Percentiles rank a stretch among this genome's conserved stretches.
These are phyloP conservation scores for Tolmerus cingulatus DNA, from an alignment of 2,888 invertebrate genomes.

Conservation along the genomic window DNA sequence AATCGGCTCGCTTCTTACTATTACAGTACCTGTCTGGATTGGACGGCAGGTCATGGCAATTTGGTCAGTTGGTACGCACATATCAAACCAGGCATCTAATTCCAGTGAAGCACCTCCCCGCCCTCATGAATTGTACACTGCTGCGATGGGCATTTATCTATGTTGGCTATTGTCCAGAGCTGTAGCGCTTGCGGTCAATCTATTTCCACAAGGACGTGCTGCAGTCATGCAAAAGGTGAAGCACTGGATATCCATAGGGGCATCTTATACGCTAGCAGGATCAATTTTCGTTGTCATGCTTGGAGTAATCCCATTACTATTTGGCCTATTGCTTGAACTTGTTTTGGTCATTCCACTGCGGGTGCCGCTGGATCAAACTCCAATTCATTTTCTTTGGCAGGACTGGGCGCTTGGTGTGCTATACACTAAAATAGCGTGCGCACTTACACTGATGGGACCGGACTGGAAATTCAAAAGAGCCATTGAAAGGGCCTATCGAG, in stretches of 20 bases:
- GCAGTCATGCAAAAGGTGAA: conserved; percentile 76
- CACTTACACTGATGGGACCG: conserved; percentile 96
- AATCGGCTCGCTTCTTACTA: conserved; percentile 80
- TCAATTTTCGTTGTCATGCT: conserved; percentile 74
- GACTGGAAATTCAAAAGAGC: conserved; percentile 93
- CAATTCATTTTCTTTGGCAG: conserved; percentile 87
- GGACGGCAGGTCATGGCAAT: conserved; percentile 88
- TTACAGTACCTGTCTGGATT: conserved; percentile 87
- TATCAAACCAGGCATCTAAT: conserved; percentile 59
- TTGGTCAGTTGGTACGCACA: conserved; percentile 73
- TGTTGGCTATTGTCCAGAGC: conserved; percentile 93
- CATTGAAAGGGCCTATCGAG: conserved; percentile 91
- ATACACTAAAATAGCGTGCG: conserved; percentile 97
- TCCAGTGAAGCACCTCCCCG: conserved; percentile 64
- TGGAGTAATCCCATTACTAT: conserved; percentile 89
- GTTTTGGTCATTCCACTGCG: conserved; percentile 91
- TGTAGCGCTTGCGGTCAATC: conserved; percentile 80
- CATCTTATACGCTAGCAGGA: conserved; percentile 80
- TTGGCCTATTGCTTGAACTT: conserved; percentile 90
- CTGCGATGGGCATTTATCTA: conserved; percentile 90
- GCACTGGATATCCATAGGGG: conserved; percentile 77
- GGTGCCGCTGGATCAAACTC: conserved; percentile 91
- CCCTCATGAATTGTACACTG: conserved; percentile 95
- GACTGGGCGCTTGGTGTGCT: conserved; percentile 98
- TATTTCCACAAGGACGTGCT: conserved; percentile 88